Base-by-base conservation (phyloP, 2,113 vertebrate species). In the Pteruthius melanotis region DNA sequence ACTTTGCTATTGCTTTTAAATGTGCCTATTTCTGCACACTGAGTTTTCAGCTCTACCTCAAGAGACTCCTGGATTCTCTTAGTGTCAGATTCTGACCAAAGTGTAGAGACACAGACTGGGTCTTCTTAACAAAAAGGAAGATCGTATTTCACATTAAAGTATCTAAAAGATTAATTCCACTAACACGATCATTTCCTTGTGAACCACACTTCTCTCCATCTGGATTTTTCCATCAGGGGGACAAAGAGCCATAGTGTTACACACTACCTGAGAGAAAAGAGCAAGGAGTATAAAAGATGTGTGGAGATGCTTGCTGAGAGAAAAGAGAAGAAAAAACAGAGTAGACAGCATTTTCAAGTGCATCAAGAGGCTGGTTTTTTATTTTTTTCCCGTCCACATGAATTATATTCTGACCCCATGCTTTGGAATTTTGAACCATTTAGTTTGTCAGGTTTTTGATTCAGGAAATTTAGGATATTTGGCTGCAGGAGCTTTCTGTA, bases 1-100 rank as follows among this genome's bases (percentile, higher is more conserved):
- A 96, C 90, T 96, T 95, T 76, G 83, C 94, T 96, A 72, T 95
- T 95, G 94, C 95, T 93, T 97, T 96, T 96, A 96, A 96, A 96
- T 92, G 90, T 57, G 96, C 65, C 86, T 89, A 83, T 97, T 95
- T 94, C 92, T 95, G 94, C 83, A 87, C 81, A 94, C 0, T 0
- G 91, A 72, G 74, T 89, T 95, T 95, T 96, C 86, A 87, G 90
- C 74, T 90, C 72, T 64, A 87, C 90, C 95, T 95, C 95, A 68
- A 50, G 95, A 94, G 92, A 90, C 86, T 91, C 77, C 57, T 45
- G 90, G 53, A 50, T 81, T 96, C 89, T 90, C 83, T 90, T 56
- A 69, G 86, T 5, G 0, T 87, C 42, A 2, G 37, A 82, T 82
- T 93, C 69, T 87, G 88, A 87, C 92, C 92, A 44, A 96, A 96